These are phyloP conservation scores for Limanda limanda DNA, from an alignment of 2,113 vertebrate species.

Conservation along the genomic window DNA sequence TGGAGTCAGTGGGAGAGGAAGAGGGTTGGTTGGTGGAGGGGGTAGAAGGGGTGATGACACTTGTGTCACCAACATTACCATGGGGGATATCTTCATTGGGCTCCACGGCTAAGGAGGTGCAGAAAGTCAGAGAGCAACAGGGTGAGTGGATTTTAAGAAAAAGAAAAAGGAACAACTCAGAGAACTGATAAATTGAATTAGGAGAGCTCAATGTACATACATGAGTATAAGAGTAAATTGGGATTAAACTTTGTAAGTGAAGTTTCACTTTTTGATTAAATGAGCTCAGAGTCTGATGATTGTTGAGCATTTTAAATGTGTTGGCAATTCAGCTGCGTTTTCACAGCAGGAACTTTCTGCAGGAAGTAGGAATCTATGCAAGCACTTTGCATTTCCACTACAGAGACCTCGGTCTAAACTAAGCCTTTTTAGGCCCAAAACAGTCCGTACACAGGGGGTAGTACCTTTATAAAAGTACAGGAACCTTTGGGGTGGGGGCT, in stretches of 20 bases:
- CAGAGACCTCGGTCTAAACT: not conserved
- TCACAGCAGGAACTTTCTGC: not conserved
- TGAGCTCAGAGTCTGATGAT: not conserved
- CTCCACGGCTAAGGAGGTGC: slow-evolving; percentile 44
- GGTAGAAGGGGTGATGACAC: slow-evolving; percentile 4
- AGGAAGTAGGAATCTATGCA: not conserved
- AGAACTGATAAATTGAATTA: not conserved
- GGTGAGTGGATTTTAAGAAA: not conserved
- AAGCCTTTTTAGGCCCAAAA: no score
- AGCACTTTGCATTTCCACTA: not conserved
- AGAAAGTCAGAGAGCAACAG: not conserved
- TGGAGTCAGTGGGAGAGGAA: slow-evolving; percentile 30
- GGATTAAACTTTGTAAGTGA: no score
- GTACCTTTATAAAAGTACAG: no score
- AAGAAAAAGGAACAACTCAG: not conserved
- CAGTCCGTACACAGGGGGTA: no score
- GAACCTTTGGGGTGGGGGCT: no score
- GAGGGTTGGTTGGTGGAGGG: slow-evolving; percentile 21
- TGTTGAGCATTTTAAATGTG: not conserved
- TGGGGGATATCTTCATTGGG: slow-evolving; percentile 33
- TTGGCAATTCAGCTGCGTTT: not conserved
- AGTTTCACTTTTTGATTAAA: not conserved
- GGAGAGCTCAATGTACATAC: not conserved
- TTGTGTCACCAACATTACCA: slow-evolving; percentile 29
- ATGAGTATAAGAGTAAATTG: no score